A percentile compares a stretch with the other conserved stretches of the same genome.
phyloP scores from a whole-genome alignment of 2,113 vertebrate species.

The Boleophthalmus pectinirostris region DNA sequence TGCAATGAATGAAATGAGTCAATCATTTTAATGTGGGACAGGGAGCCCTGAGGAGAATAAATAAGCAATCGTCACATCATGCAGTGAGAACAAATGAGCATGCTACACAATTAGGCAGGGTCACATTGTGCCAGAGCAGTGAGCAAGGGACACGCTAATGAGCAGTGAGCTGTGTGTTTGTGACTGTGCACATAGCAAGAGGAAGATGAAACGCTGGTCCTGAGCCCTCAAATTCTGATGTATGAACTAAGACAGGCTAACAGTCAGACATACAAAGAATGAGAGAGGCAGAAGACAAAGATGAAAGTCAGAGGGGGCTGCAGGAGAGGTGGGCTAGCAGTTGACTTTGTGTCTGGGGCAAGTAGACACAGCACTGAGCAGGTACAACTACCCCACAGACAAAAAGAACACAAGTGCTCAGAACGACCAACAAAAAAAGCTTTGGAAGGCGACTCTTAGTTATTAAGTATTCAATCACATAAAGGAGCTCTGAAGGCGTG shows the following conservation, averaged over 20 bases:
- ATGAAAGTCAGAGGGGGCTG: constrained; percentile 47
- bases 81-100: constrained; percentile 79
- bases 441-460: constrained; percentile 78
- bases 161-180: constrained; percentile 59
- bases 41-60: constrained; percentile 78
- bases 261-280: constrained; percentile 47
- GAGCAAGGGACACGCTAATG: constrained; percentile 74
- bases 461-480: constrained; percentile 84
- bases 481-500: constrained; percentile 79
- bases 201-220: constrained; percentile 47
- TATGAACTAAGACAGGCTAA: constrained; percentile 45
- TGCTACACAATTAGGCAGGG: constrained; percentile 80
- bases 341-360: constrained; percentile 60
- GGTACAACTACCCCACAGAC: constrained; percentile 65
- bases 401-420: constrained; percentile 65
- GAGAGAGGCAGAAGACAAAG: constrained; percentile 55
- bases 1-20: constrained; percentile 81
- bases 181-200: constrained; percentile 25
- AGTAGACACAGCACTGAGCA: constrained; percentile 52
- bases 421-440: constrained; percentile 53
- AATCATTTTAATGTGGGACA: constrained; percentile 80
- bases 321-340: constrained; percentile 47
- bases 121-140: constrained; percentile 74
- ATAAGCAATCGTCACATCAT: constrained; percentile 80
- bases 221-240: constrained; percentile 46